These are phyloP conservation scores for Chorisops tibialis DNA, from an alignment of 2,888 invertebrate genomes.

Conservation along the genomic window DNA sequence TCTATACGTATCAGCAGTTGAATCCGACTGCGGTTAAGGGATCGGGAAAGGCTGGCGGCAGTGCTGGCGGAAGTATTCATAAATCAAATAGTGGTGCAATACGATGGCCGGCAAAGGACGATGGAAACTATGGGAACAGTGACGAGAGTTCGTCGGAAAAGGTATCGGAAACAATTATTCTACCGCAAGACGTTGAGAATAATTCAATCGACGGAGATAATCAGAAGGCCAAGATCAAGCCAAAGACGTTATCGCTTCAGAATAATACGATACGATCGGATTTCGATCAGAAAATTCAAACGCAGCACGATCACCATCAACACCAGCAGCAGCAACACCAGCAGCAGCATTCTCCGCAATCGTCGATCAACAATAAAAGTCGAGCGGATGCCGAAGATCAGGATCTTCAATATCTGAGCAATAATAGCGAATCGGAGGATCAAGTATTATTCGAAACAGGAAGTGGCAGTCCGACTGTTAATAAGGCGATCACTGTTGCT, in stretches of 20 bases:
- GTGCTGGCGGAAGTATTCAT: slow-evolving; percentile 19
- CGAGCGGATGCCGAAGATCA: slow-evolving; percentile 39
- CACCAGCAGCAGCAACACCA: neutral
- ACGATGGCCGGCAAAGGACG: slow-evolving; percentile 24
- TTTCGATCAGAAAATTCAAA: neutral
- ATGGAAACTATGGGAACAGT: neutral
- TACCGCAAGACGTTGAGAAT: slow-evolving; percentile 49
- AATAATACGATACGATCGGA: neutral
- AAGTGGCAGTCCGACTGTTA: slow-evolving; percentile 39
- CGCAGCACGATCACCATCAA: neutral
- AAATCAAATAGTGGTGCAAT: slow-evolving; percentile 17
- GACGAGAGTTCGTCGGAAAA: slow-evolving; percentile 44
- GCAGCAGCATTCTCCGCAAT: slow-evolving; percentile 34
- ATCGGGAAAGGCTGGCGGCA: neutral
- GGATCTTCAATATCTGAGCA: slow-evolving; percentile 47
- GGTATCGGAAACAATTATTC: slow-evolving; percentile 40
- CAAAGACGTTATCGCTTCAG: neutral
- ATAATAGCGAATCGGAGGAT: slow-evolving; percentile 46
- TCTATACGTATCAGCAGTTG: too few species aligned
- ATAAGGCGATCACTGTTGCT: slow-evolving; percentile 49
- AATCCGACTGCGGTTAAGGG: neutral
- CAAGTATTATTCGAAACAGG: slow-evolving; percentile 24
- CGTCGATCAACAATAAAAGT: slow-evolving; percentile 41
- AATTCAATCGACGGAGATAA: slow-evolving; percentile 46
- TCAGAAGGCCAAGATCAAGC: neutral